phyloP scores from a whole-genome alignment of 1,140 invertebrate genomes.

The Drosophila bipectinata region DNA sequence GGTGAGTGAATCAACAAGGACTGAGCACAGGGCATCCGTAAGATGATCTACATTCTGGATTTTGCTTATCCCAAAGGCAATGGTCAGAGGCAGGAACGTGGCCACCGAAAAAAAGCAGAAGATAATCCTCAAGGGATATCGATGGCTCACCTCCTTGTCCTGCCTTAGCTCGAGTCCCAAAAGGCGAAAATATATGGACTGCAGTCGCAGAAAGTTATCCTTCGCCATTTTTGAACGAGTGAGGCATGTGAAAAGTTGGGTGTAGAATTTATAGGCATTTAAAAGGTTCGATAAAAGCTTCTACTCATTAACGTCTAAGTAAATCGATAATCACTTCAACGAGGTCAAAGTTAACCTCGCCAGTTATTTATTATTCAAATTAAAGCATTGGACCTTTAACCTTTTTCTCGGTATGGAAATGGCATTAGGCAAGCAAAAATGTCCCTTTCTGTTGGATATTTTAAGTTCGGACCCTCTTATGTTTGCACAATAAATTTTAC shows the following conservation, averaged over 20 bases:
- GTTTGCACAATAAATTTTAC: slow-evolving; percentile 78
- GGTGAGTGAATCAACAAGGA: slow-evolving; percentile 40
- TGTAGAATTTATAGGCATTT: slow-evolving; percentile 9
- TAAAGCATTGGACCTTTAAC: not conserved
- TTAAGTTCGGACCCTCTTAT: slow-evolving; percentile 49
- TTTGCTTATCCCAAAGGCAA: slow-evolving; percentile 32
- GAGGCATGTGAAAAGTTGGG: not conserved
- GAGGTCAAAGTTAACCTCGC: not conserved
- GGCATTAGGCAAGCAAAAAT: not conserved
- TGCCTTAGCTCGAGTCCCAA: slow-evolving; percentile 42
- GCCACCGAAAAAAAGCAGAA: slow-evolving; percentile 29
- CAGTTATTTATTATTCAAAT: slow-evolving; percentile 26
- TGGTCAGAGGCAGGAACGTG: slow-evolving; percentile 44
- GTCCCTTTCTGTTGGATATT: not conserved
- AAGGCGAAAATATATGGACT: slow-evolving; percentile 36
- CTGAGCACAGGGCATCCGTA: slow-evolving; percentile 45
- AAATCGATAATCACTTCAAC: slow-evolving; percentile 35
- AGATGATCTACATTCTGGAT: slow-evolving; percentile 40
- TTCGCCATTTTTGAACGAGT: slow-evolving; percentile 45
- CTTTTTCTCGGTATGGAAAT: not conserved
- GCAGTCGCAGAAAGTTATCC: slow-evolving; percentile 46
- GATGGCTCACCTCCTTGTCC: not conserved
- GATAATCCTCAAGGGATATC: slow-evolving; percentile 17
- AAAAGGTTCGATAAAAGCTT: not conserved
- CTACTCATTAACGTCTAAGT: slow-evolving; percentile 21